Evolutionary conservation across 2,888 invertebrate genomes (phyloP), one percentile per base, ranked within the genome.

Genomic region (Limenitis camilla): DNA sequence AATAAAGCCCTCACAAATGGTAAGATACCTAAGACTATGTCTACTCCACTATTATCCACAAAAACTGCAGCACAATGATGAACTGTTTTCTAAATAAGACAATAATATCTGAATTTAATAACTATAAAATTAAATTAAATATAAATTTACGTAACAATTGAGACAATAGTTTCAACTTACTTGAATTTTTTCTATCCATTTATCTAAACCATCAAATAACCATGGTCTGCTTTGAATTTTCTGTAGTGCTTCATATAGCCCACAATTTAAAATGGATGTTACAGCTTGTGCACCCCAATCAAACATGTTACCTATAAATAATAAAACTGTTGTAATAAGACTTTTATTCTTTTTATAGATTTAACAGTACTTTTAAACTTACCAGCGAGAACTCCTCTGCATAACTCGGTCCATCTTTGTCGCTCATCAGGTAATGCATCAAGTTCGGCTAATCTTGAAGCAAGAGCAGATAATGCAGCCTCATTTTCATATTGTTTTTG

Each of bases 261-360:
- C 94, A 84, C 97, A 95, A 76, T 96, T 94, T 85, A 98, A 89
- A 60, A 98, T 92, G 64, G 91, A 90, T 11, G 94, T 92, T 4
- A 97, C 94, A 70, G 96, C 96, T 77, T 94, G 93, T 2, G 98
- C 97, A 48, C 98, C 98, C 96, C 97, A 98, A 79, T 99, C 98
- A 86, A 98, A 98, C 85, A 98, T 96, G 78, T 99, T 99, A 27
- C 98, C 96, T 72, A 90, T n/a, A 65, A 19, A 19, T 19, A 19
- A 2, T 19, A 19, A 19, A 19, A 19, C 19, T 19, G 19, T 19
- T 19, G 61, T 1, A 8, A 76, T 35, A 44, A 52, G 35, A 41
- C 28, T 32, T 30, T 31, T n/a, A 42, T 41, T 2, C 33, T 8
- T 8, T 3, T 7, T 33, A 8, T 33, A 33, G 6, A 11, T 10